Conservation (phyloP, 2,113 vertebrate genomes). For the Chloropsis hardwickii region DNA sequence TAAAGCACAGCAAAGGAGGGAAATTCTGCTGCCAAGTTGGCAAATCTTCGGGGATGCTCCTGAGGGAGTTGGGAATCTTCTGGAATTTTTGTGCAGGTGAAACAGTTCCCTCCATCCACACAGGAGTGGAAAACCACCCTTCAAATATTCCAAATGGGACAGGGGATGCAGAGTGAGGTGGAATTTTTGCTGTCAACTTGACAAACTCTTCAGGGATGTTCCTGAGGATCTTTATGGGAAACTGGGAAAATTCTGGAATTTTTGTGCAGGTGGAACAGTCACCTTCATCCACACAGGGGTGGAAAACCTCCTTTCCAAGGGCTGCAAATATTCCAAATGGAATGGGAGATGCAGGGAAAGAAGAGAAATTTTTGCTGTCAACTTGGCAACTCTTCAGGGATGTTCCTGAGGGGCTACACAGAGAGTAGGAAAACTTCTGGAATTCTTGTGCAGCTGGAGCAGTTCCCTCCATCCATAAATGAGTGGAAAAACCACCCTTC, state of each 20-base stretch:
- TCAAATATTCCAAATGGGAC: neutral
- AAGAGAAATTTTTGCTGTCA: neutral
- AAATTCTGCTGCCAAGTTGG: neutral
- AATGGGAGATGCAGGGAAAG: neutral
- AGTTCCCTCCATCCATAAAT: neutral
- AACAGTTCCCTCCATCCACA: neutral
- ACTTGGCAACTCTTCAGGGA: fast-evolving
- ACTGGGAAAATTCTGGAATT: neutral
- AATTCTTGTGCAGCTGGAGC: neutral
- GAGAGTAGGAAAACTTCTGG: neutral
- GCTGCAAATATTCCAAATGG: neutral
- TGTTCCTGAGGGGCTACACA: neutral
- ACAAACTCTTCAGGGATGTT: neutral
- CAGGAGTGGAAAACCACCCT: neutral
- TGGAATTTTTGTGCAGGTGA: neutral
- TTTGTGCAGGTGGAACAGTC: neutral
- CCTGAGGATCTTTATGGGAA: neutral
- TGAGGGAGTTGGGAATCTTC: neutral
- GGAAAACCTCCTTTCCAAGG: neutral
- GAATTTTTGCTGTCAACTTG: neutral
- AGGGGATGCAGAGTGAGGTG: neutral
- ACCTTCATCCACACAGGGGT: neutral
- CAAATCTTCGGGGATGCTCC: neutral
- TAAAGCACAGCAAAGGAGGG: neutral
- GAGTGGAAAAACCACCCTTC: neutral